These are phyloP conservation scores for Wasmannia auropunctata DNA, from an alignment of 1,140 invertebrate genomes.

Conservation along the genomic window DNA sequence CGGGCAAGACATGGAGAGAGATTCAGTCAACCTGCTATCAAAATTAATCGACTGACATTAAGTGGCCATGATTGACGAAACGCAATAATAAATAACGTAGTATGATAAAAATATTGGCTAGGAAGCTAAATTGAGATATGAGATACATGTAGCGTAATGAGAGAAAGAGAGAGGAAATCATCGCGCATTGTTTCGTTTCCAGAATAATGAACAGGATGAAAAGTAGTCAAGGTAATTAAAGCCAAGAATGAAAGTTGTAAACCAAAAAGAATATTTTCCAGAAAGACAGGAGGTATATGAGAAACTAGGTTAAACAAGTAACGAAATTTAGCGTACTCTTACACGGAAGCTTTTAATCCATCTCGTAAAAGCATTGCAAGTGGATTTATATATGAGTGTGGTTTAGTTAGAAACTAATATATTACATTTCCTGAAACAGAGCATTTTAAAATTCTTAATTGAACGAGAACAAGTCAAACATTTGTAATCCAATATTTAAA, in stretches of 20 bases:
- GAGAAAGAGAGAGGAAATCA: neutral
- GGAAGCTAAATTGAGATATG: neutral
- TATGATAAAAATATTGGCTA: neutral
- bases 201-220: slow-evolving; percentile 14
- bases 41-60: neutral
- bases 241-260: slow-evolving; percentile 56
- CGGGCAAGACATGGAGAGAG: neutral
- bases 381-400: neutral
- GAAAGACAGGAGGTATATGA: neutral
- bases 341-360: slow-evolving; percentile 58
- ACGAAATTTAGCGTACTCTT: slow-evolving; percentile 63
- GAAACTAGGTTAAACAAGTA: slow-evolving; percentile 66
- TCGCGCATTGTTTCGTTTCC: slow-evolving; percentile 8
- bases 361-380: slow-evolving; percentile 27
- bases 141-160: neutral
- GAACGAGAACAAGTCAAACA: neutral
- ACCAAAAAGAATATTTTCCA: slow-evolving; percentile 58
- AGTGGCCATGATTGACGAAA: neutral
- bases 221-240: slow-evolving; percentile 59
- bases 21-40: neutral
- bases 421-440: neutral
- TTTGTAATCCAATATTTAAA: slow-evolving; percentile 11
- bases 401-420: slow-evolving; percentile 26
- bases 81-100: neutral
- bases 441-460: slow-evolving; percentile 23